phyloP scores from a whole-genome alignment of 2,888 invertebrate species.

The Microdon myrmicae region DNA sequence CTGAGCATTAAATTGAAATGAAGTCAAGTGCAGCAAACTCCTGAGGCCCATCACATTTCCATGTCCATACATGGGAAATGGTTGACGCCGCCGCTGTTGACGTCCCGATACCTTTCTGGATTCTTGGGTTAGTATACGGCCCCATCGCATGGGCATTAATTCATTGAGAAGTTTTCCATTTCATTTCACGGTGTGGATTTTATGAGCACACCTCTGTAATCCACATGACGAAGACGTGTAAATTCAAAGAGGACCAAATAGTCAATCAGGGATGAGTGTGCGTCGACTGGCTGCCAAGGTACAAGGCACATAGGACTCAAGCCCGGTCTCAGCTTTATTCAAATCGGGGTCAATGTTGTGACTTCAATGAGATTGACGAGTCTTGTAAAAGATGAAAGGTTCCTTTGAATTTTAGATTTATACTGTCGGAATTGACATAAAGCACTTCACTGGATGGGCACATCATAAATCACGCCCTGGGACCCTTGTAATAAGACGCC shows the following conservation, averaged over 20 bases:
- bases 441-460: slow-evolving; percentile 41
- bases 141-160: slow-evolving; percentile 19
- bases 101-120: no score
- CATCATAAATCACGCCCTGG: slow-evolving; percentile 49
- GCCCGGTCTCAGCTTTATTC: slow-evolving; percentile 41
- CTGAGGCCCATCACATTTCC: slow-evolving; percentile 36
- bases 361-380: slow-evolving; percentile 51
- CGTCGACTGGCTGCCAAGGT: neutral
- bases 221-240: slow-evolving; percentile 40
- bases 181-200: slow-evolving; percentile 15
- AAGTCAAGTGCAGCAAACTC: slow-evolving; percentile 50
- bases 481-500: slow-evolving; percentile 42
- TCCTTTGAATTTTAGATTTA: slow-evolving; percentile 50
- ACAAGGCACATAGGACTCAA: slow-evolving; percentile 23
- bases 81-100: slow-evolving; percentile 30
- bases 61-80: slow-evolving; percentile 48
- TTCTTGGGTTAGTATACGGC: no score
- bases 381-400: slow-evolving; percentile 51
- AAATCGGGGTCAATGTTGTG: slow-evolving; percentile 52
- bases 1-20: slow-evolving; percentile 42
- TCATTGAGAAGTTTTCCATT: slow-evolving; percentile 23
- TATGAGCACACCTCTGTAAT: slow-evolving; percentile 41
- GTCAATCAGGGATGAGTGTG: neutral
- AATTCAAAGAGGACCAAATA: slow-evolving; percentile 38
- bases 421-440: slow-evolving; percentile 51